A percentile compares a stretch with the other conserved stretches of the same genome.
These are phyloP conservation scores for Phrynocephalus forsythii DNA, from an alignment of 2,797 vertebrate species.

Conservation along the genomic window DNA sequence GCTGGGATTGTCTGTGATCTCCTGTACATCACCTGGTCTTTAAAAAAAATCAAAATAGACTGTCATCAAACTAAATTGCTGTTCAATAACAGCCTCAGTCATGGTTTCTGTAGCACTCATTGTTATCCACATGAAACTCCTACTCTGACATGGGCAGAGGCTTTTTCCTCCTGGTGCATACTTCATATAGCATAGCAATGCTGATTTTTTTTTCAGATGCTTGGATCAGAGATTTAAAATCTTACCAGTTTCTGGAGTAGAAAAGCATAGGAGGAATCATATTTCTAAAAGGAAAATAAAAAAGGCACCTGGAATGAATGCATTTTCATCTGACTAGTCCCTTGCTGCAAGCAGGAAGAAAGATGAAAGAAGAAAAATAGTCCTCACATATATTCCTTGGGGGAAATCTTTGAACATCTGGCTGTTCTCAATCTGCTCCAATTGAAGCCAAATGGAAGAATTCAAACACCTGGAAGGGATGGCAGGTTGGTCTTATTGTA, in stretches of 20 bases:
- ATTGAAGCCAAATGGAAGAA: constrained; percentile 14
- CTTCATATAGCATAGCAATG: neutral
- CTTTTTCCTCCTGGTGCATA: neutral
- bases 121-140: neutral
- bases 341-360: neutral
- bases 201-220: neutral
- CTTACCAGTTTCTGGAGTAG: too few species aligned
- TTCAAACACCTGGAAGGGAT: constrained; percentile 16
- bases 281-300: too few species aligned
- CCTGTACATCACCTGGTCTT: too few species aligned
- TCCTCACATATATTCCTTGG: neutral
- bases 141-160: neutral
- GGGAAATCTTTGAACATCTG: constrained; percentile 25
- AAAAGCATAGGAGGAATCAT: too few species aligned
- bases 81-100: too few species aligned
- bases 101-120: too few species aligned
- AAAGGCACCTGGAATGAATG: neutral
- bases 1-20: too few species aligned
- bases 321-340: neutral
- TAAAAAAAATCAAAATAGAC: too few species aligned
- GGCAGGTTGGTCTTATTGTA: neutral
- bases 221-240: too few species aligned
- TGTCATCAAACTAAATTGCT: too few species aligned
- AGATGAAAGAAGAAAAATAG: neutral
- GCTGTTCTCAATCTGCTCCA: constrained; percentile 3